Percentiles rank a stretch among this genome's conserved stretches.
Conservation (phyloP, 2,113 vertebrate genomes). For the Pelecanus crispus region DNA sequence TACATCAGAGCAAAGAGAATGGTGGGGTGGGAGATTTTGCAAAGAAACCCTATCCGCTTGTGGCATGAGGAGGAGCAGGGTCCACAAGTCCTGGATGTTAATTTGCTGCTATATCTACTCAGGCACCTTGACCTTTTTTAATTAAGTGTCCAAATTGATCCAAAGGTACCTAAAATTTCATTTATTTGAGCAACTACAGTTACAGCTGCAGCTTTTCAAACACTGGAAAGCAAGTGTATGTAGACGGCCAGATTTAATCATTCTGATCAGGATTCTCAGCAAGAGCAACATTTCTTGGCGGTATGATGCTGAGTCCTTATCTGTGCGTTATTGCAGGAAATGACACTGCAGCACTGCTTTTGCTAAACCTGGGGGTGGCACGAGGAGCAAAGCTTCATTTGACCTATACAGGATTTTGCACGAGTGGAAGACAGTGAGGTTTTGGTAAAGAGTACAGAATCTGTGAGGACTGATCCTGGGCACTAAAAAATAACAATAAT, state of each 20-base stretch:
- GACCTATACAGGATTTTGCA: neutral
- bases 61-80: accelerated
- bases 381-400: neutral
- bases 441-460: neutral
- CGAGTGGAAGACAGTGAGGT: neutral
- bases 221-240: neutral
- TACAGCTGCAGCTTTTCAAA: neutral
- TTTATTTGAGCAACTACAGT: neutral
- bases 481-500: neutral
- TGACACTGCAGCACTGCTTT: neutral
- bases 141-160: neutral
- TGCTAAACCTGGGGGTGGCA: neutral
- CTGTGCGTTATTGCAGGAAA: neutral
- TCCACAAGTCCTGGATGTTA: neutral
- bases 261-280: neutral
- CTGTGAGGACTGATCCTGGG: neutral
- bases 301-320: neutral
- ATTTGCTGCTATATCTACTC: neutral
- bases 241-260: neutral
- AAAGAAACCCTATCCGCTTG: neutral
- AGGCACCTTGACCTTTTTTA: neutral
- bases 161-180: neutral
- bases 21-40: neutral
- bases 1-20: neutral
- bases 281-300: neutral